phyloP scores from a whole-genome alignment of 2,888 invertebrate species.

The Athetis lepigone region DNA sequence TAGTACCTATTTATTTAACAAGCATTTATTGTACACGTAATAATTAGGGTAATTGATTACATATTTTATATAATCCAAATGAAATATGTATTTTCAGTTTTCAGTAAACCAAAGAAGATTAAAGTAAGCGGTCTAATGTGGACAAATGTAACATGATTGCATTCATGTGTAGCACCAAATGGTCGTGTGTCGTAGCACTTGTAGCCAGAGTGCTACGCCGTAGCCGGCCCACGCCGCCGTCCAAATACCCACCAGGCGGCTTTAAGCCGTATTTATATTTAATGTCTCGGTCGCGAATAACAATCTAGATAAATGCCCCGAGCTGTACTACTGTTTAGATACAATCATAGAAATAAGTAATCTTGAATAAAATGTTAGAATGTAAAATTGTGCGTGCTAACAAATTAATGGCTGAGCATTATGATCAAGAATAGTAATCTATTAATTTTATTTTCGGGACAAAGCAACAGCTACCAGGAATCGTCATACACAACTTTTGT shows the following conservation, averaged over 20 bases:
- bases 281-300: slow-evolving; percentile 56
- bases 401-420: not conserved
- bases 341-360: slow-evolving; percentile 15
- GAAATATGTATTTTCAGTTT: not conserved
- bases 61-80: not conserved
- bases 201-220: slow-evolving; percentile 56
- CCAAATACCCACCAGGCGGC: slow-evolving; percentile 76
- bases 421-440: not conserved
- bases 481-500: no score
- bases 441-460: no score
- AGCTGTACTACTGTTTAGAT: slow-evolving; percentile 19
- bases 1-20: no score
- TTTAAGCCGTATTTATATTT: slow-evolving; percentile 71
- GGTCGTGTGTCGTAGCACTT: slow-evolving; percentile 56
- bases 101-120: slow-evolving; percentile 23
- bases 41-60: no score
- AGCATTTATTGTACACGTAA: no score
- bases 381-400: not conserved
- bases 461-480: no score
- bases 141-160: slow-evolving; percentile 64
- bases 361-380: not conserved
- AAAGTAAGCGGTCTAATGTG: slow-evolving; percentile 43
- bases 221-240: slow-evolving; percentile 61
- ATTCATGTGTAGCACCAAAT: slow-evolving; percentile 62
- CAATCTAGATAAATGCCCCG: slow-evolving; percentile 31